These are phyloP conservation scores for Oryzias celebensis DNA, from an alignment of 2,113 vertebrate genomes.

Conservation along the genomic window DNA sequence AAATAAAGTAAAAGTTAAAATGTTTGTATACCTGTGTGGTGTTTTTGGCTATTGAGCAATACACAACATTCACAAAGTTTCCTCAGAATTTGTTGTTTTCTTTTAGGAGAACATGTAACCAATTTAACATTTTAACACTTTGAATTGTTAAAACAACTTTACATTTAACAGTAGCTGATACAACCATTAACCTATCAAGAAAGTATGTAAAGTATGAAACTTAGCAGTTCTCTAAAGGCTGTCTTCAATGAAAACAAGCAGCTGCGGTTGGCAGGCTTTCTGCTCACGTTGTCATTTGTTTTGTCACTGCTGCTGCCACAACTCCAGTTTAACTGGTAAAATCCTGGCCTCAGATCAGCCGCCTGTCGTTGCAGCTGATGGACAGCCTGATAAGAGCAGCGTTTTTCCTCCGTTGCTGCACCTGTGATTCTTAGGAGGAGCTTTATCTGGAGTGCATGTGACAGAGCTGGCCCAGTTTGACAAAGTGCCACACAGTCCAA, in stretches of 20 bases:
- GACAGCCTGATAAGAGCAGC: constrained; percentile 41
- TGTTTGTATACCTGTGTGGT: too few relatives aligned
- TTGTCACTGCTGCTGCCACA: constrained; percentile 32
- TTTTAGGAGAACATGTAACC: too few relatives aligned
- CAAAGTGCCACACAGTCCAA: constrained; percentile 30
- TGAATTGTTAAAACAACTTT: neutral
- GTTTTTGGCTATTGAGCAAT: too few relatives aligned
- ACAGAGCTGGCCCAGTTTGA: constrained; percentile 37
- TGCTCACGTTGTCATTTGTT: constrained; percentile 44
- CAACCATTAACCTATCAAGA: constrained; percentile 38
- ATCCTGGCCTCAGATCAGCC: constrained; percentile 40
- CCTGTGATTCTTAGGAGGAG: constrained; percentile 41
- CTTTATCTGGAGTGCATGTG: constrained; percentile 35
- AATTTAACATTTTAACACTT: too few relatives aligned
- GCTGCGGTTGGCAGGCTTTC: constrained; percentile 45
- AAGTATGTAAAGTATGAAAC: constrained; percentile 38
- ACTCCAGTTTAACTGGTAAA: constrained; percentile 63
- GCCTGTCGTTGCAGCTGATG: constrained; percentile 27
- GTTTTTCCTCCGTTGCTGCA: constrained; percentile 35
- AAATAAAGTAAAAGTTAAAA: too few relatives aligned
- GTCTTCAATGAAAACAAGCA: constrained; percentile 33
- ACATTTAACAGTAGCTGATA: constrained; percentile 37
- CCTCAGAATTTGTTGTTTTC: too few relatives aligned
- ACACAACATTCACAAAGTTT: too few relatives aligned
- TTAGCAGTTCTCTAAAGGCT: constrained; percentile 40